Evolutionary conservation across 2,888 invertebrate genomes (phyloP).

Genomic region (Cheilosia impressa): DNA sequence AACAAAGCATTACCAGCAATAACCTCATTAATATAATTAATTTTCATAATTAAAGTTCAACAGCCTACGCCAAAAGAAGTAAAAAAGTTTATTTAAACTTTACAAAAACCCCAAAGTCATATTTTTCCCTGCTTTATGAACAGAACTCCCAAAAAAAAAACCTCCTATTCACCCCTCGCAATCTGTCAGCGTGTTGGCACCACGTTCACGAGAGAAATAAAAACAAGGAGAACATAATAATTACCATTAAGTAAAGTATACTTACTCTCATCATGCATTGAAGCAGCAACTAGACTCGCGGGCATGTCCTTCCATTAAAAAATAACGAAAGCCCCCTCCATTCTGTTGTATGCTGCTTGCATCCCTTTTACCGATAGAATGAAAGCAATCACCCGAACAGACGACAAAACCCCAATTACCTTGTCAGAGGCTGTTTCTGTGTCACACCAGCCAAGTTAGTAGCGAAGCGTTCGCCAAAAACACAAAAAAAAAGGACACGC

Average conservation of each 20-base stretch:
- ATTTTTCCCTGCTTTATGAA: slow-evolving; percentile 26
- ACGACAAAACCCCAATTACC: slow-evolving; percentile 72
- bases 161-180: background rate
- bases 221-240: slow-evolving; percentile 65
- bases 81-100: slow-evolving; percentile 63
- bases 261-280: slow-evolving; percentile 63
- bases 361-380: slow-evolving; percentile 47
- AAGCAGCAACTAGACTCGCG: slow-evolving; percentile 62
- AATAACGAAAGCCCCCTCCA: slow-evolving; percentile 26
- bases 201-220: slow-evolving; percentile 1
- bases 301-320: slow-evolving; percentile 66
- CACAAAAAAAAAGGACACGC: slow-evolving; percentile 23
- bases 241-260: slow-evolving; percentile 65
- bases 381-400: slow-evolving; percentile 63
- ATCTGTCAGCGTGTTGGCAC: slow-evolving; percentile 46
- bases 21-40: slow-evolving; percentile 68
- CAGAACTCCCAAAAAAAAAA: background rate
- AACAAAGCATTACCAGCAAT: slow-evolving; percentile 7
- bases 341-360: slow-evolving; percentile 12
- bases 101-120: slow-evolving; percentile 30
- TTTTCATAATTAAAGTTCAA: slow-evolving; percentile 73
- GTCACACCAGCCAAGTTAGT: slow-evolving; percentile 49
- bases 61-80: background rate
- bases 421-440: slow-evolving; percentile 62
- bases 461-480: background rate